Evolutionary conservation across 2,113 vertebrate species (phyloP), one percentile per base, ranked within the genome.

Genomic region (Lucifuga dentata): DNA sequence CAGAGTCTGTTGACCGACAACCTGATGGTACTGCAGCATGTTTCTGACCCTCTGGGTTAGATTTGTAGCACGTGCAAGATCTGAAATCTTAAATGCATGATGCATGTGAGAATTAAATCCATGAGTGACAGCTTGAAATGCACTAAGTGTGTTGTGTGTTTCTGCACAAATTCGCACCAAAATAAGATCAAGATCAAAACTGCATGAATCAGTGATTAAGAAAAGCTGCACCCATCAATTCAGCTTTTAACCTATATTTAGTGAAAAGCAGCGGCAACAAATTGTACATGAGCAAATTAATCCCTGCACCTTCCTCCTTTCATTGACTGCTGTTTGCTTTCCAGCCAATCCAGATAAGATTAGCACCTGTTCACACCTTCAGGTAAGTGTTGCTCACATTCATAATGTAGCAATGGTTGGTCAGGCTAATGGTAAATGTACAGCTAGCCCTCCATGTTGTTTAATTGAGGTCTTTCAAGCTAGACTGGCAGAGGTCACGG

Each of bases 1-100:
- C 58, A 11, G 73, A 68, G 78, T 62, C 64, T 83, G 81, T 81
- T 87, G 80, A 88, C 73, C 76, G 87, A 81, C 84, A 64, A 73
- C 76, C 68, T 69, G 72, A 26, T 52, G 71, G 59, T 73, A 48
- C 59, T 55, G 74, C 61, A 17, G 35, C 11, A n/a, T 63, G 51
- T 41, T 65, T 58, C 56, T n/a, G 56, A 59, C 24, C 49, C 5
- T 2, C 7, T 11, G 17, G 56, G 11, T 51, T 33, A 51, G 38
- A 71, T 76, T 73, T 66, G 72, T 53, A 36, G 56, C 61, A 71
- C 61, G 55, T 75, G 74, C 76, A 73, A 56, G 55, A 59, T 39
- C 38, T 67, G 61, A 69, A 52, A 65, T 81, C 29, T 74, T 55
- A 66, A 73, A 72, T 6, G 80, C 78, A 81, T 83, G 80, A 74